phyloP scores from a whole-genome alignment of 2,888 invertebrate species.

The Apodemia duryi region DNA sequence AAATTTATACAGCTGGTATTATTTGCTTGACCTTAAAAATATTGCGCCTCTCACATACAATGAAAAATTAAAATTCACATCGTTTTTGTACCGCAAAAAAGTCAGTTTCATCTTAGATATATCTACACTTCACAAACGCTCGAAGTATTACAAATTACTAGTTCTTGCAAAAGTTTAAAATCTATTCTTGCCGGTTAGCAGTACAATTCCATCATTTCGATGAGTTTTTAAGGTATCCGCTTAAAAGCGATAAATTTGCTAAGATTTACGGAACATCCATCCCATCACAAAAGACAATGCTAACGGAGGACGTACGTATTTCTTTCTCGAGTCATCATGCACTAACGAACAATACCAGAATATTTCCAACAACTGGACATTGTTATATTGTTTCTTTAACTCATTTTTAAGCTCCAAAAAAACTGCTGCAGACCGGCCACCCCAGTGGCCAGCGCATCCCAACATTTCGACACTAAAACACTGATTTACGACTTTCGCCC shows the following conservation, averaged over 20 bases:
- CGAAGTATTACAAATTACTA: conserved; percentile 1
- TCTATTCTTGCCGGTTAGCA: conserved; percentile 5
- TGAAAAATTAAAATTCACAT: too few species aligned
- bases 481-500: conserved; percentile 74
- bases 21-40: too few species aligned
- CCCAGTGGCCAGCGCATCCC: conserved; percentile 76
- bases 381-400: conserved; percentile 65
- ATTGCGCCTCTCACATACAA: too few species aligned
- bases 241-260: conserved; percentile 9
- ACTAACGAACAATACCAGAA: conserved; percentile 64
- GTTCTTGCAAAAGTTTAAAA: neutral
- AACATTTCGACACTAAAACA: conserved; percentile 78
- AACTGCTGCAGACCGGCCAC: conserved; percentile 58
- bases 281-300: conserved; percentile 38
- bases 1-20: too few species aligned
- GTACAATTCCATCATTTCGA: neutral
- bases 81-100: too few species aligned
- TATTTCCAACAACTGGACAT: conserved; percentile 53
- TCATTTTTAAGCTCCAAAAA: conserved; percentile 52
- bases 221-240: conserved; percentile 16
- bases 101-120: too few species aligned
- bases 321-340: conserved; percentile 37
- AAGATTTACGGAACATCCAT: conserved; percentile 22
- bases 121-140: conserved; percentile 6
- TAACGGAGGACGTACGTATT: conserved; percentile 40